A percentile compares a stretch with the other conserved stretches of the same genome.
phyloP scores from a whole-genome alignment of 1,140 invertebrate species.

The Pachyrhynchus sulphureomaculatus region DNA sequence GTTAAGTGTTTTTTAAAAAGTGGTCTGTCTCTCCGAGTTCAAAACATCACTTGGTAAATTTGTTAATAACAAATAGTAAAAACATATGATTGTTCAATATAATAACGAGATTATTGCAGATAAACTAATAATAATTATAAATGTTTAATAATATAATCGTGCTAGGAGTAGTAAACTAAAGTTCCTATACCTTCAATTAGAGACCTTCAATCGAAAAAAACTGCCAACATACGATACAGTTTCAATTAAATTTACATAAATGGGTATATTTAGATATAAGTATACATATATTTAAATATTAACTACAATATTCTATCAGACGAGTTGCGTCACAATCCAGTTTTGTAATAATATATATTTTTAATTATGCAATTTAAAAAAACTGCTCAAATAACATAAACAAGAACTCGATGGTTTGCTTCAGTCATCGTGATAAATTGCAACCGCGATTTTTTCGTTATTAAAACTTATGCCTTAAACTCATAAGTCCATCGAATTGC shows the following conservation, averaged over 20 bases:
- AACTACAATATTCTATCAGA: constrained; percentile 3
- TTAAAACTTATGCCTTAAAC: too few species aligned
- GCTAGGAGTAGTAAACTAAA: neutral
- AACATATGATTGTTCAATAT: too few species aligned
- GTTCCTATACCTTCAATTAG: neutral
- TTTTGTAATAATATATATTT: neutral
- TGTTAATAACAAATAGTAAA: too few species aligned
- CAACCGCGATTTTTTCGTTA: neutral
- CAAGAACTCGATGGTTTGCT: constrained; percentile 4
- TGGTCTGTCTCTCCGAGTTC: too few species aligned
- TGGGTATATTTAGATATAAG: neutral
- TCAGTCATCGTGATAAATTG: neutral
- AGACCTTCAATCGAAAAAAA: neutral
- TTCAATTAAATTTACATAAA: neutral
- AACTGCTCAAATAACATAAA: neutral
- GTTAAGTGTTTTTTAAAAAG: too few species aligned
- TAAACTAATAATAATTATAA: too few species aligned
- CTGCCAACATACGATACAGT: neutral
- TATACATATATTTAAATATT: neutral
- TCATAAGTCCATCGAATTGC: too few species aligned
- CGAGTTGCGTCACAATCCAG: constrained; percentile 1
- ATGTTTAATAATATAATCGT: neutral
- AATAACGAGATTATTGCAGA: too few species aligned
- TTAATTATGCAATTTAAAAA: constrained; percentile 1
- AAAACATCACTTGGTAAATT: too few species aligned